Conservation (phyloP, 2,888 invertebrate species). For the Mycalesis mineus region DNA sequence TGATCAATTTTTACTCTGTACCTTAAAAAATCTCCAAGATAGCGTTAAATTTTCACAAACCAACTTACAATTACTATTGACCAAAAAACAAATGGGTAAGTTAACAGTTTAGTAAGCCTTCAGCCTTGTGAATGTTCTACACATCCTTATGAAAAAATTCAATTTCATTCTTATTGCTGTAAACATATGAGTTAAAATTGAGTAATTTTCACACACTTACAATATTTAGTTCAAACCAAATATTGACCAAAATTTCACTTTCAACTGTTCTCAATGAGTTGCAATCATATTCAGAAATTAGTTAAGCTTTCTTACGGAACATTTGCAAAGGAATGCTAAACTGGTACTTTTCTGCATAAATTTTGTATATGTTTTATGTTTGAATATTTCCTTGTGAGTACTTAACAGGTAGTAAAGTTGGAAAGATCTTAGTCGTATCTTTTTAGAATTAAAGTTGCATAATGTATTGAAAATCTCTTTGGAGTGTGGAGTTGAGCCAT, state of each 20-base stretch:
- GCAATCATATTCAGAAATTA: conserved; percentile 33
- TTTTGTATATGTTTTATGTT: neutral
- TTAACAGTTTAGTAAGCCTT: too few species aligned
- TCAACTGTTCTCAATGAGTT: conserved; percentile 34
- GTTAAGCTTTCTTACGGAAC: conserved; percentile 36
- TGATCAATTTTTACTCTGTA: too few species aligned
- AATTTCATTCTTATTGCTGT: neutral
- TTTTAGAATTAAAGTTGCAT: too few species aligned
- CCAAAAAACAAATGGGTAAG: neutral
- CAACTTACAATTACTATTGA: too few species aligned
- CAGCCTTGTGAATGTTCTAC: neutral
- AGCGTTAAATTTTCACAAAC: too few species aligned
- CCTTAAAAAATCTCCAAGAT: too few species aligned
- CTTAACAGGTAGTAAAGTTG: too few species aligned
- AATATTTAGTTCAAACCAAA: conserved; percentile 48
- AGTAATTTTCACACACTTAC: neutral
- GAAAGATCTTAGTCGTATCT: too few species aligned
- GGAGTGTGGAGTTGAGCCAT: too few species aligned
- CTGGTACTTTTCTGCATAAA: neutral
- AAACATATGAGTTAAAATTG: neutral
- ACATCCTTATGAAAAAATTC: neutral
- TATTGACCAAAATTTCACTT: conserved; percentile 69
- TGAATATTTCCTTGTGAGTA: neutral
- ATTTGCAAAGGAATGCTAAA: conserved; percentile 15
- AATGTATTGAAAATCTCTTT: too few species aligned